Percentiles rank a stretch among this genome's conserved stretches.
phyloP scores from a whole-genome alignment of 2,888 invertebrate genomes.

The Scaptodrosophila latifasciaeformis region DNA sequence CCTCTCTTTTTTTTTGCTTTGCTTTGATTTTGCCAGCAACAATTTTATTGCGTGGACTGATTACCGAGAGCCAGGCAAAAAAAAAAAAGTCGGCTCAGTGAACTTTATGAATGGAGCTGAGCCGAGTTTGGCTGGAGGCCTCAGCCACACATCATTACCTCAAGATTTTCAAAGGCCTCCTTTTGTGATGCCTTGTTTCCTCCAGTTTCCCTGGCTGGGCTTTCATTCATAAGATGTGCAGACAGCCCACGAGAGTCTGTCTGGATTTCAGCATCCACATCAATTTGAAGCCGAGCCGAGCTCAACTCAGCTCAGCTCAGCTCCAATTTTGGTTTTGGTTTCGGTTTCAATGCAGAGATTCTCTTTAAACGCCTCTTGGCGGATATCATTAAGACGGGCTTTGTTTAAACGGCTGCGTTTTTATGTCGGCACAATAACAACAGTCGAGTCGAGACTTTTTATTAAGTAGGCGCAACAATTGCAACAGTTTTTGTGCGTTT shows the following conservation, averaged over 20 bases:
- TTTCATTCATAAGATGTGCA: constrained; percentile 37
- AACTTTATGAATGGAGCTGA: constrained; percentile 58
- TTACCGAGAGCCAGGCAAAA: constrained; percentile 53
- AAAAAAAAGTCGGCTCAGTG: constrained; percentile 29
- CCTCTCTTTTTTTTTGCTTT: too few relatives aligned
- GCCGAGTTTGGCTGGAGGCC: background rate
- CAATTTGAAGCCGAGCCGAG: too few relatives aligned
- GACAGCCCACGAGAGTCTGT: too few relatives aligned
- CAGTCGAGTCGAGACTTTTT: constrained; percentile 17
- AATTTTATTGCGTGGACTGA: constrained; percentile 71
- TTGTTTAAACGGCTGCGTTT: constrained; percentile 50
- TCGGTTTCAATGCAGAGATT: too few relatives aligned
- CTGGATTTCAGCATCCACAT: background rate
- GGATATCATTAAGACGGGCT: constrained; percentile 67
- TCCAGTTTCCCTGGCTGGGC: too few relatives aligned
- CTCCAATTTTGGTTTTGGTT: too few relatives aligned
- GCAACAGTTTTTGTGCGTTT: constrained; percentile 55
- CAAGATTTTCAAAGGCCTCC: background rate
- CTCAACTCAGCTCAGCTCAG: background rate
- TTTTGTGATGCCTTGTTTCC: background rate
- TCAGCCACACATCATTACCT: constrained; percentile 1
- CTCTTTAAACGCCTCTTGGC: constrained; percentile 30
- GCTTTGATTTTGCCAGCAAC: constrained; percentile 46
- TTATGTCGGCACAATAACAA: too few relatives aligned
- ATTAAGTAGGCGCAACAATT: constrained; percentile 66